Base-by-base conservation (phyloP, 2,888 invertebrate genomes). In the Cryptophagus acutangulus region DNA sequence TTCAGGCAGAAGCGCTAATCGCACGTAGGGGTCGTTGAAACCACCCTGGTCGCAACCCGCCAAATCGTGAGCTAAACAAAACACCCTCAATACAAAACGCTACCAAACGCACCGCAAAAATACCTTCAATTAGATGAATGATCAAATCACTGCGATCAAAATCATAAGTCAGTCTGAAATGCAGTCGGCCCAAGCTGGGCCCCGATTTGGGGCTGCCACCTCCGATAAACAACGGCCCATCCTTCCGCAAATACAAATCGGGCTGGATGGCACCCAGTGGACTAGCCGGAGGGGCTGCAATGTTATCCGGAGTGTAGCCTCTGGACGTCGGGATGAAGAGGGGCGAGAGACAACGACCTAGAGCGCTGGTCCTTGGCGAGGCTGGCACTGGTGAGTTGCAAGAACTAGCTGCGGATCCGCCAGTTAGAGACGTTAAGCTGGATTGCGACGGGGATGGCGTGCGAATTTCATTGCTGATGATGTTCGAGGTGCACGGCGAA, bases 111-210 rank as follows among this genome's bases (percentile, higher is more conserved):
- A 5, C 9, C 5, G 2, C 8, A 5, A 28, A 30, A 50, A 57
- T 62, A 87, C 88, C 88, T 81, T 92, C 91, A 69, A 92, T 91
- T 51, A 92, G 74, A 71, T 92, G 90, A n/a, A 91, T 85, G 51
- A 89, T 84, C 52, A 93, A 74, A 67, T 93, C 92, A 10, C 90
- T 91, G 49, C 87, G 77, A 66, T 91, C 86, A 61, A 90, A 90
- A 71, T 92, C 92, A 62, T 92, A 93, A 59, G 85, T 88, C 40
- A 92, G 73, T 38, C 89, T 76, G 54, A 91, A 76, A 63, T 92
- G 92, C 48, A 93, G 76, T 45, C 88, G 76, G 20, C 92, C 92
- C 31, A 89, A 76, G 24, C 79, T 80, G 2, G 82, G 82, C 4
- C 84, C 84, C 13, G 73, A 52, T 37, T 72, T 39, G 3, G 45